phyloP scores from a whole-genome alignment of 2,797 vertebrate genomes.

The Garrulus glandarius region DNA sequence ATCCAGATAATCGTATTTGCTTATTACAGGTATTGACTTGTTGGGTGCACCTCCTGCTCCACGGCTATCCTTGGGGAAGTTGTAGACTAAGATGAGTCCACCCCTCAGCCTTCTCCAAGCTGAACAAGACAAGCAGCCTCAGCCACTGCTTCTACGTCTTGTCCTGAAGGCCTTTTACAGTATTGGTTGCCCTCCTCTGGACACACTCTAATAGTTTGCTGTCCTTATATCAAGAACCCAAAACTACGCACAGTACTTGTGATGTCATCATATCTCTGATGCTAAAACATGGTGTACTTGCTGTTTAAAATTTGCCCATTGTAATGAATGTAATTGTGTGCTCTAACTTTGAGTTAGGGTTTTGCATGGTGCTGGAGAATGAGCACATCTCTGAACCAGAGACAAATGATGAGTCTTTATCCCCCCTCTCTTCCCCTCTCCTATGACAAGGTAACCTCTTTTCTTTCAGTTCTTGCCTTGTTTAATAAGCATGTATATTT shows the following conservation, averaged over 20 bases:
- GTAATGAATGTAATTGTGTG: not conserved
- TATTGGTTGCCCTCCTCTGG: not conserved
- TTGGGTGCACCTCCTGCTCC: fast-evolving
- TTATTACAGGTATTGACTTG: not conserved
- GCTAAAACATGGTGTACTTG: not conserved
- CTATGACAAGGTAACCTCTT: constrained; percentile 4
- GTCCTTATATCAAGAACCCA: not conserved
- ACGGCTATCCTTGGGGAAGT: not conserved
- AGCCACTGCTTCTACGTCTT: fast-evolving
- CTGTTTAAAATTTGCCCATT: not conserved
- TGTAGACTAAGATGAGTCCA: fast-evolving
- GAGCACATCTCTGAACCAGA: constrained; percentile 29
- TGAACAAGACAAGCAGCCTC: not conserved
- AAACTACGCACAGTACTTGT: not conserved
- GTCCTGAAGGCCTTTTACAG: not conserved
- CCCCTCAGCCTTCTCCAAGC: not conserved
- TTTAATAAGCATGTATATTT: not conserved
- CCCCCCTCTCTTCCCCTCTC: not conserved
- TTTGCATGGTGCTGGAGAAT: constrained; percentile 45
- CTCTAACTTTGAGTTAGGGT: not conserved
- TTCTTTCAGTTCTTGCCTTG: not conserved
- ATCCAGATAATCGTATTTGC: not conserved
- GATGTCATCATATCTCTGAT: not conserved
- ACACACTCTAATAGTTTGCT: not conserved
- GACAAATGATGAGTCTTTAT: not conserved